phyloP scores from a whole-genome alignment of 2,797 vertebrate genomes.

The Peromyscus eremicus region DNA sequence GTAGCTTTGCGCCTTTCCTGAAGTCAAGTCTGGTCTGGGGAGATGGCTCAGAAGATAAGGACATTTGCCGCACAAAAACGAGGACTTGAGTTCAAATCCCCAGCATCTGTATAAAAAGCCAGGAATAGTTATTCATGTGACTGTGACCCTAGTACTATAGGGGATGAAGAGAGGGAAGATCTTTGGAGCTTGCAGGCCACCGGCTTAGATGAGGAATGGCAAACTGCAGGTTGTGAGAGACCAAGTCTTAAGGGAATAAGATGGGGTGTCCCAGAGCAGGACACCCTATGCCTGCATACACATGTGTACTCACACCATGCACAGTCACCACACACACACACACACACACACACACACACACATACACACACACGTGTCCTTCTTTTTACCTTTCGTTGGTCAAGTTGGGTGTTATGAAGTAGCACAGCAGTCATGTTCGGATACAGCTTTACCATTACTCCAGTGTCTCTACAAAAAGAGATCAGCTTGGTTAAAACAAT shows the following conservation, averaged over 20 bases:
- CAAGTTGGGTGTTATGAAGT: constrained; percentile 98
- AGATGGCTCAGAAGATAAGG: not conserved
- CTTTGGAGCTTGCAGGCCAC: not conserved
- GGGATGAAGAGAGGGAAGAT: not conserved
- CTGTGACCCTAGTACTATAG: not conserved
- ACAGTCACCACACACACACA: not conserved
- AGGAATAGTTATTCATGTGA: not conserved
- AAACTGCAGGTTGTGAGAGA: not conserved
- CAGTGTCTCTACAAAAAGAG: constrained; percentile 90
- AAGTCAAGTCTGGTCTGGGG: not conserved
- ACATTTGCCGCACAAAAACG: not conserved
- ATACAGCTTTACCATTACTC: constrained; percentile 99
- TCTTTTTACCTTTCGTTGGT: constrained; percentile 95
- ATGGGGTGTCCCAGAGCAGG: not conserved
- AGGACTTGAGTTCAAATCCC: not conserved
- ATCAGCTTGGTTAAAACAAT: constrained; percentile 60
- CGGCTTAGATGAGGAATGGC: not conserved
- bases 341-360: not conserved
- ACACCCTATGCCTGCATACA: not conserved
- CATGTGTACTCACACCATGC: no score
- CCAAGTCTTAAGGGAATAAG: not conserved
- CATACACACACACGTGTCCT: not conserved
- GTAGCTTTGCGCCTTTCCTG: no score
- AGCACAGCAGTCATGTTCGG: constrained; percentile 98
- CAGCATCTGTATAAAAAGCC: not conserved